phyloP scores from a whole-genome alignment of 2,113 vertebrate genomes.

The Alosa alosa region DNA sequence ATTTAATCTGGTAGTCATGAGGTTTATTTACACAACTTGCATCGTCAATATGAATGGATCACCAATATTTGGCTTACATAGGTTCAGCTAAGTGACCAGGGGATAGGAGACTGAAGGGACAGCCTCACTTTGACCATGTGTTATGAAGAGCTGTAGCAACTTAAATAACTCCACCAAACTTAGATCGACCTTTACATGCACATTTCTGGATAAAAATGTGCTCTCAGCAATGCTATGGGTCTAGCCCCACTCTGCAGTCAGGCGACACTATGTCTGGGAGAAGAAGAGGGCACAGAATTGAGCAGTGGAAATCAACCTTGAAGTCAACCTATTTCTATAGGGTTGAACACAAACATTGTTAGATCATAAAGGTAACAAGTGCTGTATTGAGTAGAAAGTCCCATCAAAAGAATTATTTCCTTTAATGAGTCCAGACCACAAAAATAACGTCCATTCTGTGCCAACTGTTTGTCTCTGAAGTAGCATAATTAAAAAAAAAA shows the following conservation, averaged over 20 bases:
- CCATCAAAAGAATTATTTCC: background rate
- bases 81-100: background rate
- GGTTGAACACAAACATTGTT: background rate
- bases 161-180: background rate
- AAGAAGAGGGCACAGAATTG: background rate
- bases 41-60: slow-evolving; percentile 1
- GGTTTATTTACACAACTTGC: slow-evolving; percentile 11
- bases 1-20: background rate
- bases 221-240: background rate
- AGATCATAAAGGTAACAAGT: background rate
- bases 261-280: background rate
- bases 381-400: background rate
- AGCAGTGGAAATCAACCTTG: background rate
- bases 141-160: background rate
- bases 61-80: background rate
- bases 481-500: background rate
- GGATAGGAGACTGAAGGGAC: background rate
- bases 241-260: background rate
- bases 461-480: background rate
- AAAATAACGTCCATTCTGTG: background rate
- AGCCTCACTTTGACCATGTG: background rate
- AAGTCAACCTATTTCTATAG: background rate
- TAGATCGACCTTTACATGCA: background rate
- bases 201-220: background rate
- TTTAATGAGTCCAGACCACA: background rate